Evolutionary conservation across 2,113 vertebrate genomes (phyloP).

Genomic region (Abramis brama): DNA sequence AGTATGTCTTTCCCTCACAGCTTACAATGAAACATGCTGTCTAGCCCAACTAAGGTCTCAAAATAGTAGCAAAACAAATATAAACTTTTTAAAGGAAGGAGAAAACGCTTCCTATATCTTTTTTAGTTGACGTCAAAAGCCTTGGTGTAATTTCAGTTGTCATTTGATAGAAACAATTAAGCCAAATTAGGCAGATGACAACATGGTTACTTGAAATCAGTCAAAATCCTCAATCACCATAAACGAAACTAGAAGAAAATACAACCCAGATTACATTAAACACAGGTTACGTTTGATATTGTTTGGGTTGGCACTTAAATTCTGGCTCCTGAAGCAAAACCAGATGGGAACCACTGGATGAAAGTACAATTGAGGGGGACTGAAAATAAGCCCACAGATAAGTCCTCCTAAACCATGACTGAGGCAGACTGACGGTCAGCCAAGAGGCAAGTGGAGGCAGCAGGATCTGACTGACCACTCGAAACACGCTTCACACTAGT

Average conservation of each 20-base stretch:
- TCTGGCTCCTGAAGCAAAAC: background rate
- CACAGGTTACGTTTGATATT: background rate
- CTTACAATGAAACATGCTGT: too few species aligned
- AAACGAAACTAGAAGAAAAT: background rate
- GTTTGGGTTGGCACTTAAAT: background rate
- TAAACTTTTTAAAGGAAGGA: background rate
- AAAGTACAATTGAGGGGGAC: background rate
- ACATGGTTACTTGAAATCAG: background rate
- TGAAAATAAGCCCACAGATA: slow-evolving; percentile 29
- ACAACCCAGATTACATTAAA: background rate
- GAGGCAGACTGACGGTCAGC: slow-evolving; percentile 46
- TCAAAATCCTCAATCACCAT: background rate
- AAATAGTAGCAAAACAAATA: background rate
- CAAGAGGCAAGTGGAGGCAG: slow-evolving; percentile 43
- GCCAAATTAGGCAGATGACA: background rate
- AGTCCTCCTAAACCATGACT: slow-evolving; percentile 29
- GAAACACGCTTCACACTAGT: slow-evolving; percentile 75
- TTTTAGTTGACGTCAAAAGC: background rate
- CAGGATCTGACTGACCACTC: slow-evolving; percentile 68
- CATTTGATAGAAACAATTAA: background rate
- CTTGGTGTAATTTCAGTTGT: background rate
- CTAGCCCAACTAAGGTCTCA: background rate
- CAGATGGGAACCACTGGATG: slow-evolving; percentile 16
- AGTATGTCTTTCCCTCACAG: background rate
- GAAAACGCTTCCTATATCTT: background rate